Conservation (phyloP, 2,113 vertebrate species). For the Misgurnus anguillicaudatus region DNA sequence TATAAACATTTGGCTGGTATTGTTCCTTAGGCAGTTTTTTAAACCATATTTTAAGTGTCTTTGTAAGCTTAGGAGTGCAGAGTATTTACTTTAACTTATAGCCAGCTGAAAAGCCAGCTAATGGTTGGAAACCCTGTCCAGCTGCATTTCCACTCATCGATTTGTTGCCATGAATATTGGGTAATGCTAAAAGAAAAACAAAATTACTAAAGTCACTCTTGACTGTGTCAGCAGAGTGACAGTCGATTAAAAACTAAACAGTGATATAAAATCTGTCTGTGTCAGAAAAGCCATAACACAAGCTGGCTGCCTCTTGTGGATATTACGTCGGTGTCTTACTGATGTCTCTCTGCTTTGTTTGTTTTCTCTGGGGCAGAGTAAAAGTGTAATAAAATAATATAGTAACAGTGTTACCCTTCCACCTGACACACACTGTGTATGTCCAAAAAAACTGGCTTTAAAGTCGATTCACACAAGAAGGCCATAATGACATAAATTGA, state of each 20-base stretch:
- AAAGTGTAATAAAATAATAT: neutral
- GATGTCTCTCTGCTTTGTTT: neutral
- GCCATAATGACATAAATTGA: constrained; percentile 48
- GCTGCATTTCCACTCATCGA: constrained; percentile 67
- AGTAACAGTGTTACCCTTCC: neutral
- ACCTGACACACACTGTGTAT: constrained; percentile 16
- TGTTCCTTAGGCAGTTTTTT: neutral
- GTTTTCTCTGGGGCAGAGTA: neutral
- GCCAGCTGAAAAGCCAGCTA: constrained; percentile 62
- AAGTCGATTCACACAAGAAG: constrained; percentile 40
- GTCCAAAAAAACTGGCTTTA: constrained; percentile 33
- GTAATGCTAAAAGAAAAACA: constrained; percentile 52
- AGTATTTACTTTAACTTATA: constrained; percentile 39
- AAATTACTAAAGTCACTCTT: constrained; percentile 60
- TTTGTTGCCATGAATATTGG: constrained; percentile 70
- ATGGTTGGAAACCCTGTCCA: constrained; percentile 68
- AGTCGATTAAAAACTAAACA: constrained; percentile 69
- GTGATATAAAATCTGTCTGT: constrained; percentile 58
- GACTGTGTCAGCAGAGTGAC: constrained; percentile 67
- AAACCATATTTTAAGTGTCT: neutral
- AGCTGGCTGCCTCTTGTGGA: constrained; percentile 19
- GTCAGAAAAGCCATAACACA: constrained; percentile 60
- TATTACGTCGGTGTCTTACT: neutral
- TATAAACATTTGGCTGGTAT: too few relatives aligned
- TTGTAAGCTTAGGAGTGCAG: neutral